Evolutionary conservation across 2,113 vertebrate species (phyloP), one percentile per base, ranked within the genome.

Genomic region (Entomyzon cyanotis): DNA sequence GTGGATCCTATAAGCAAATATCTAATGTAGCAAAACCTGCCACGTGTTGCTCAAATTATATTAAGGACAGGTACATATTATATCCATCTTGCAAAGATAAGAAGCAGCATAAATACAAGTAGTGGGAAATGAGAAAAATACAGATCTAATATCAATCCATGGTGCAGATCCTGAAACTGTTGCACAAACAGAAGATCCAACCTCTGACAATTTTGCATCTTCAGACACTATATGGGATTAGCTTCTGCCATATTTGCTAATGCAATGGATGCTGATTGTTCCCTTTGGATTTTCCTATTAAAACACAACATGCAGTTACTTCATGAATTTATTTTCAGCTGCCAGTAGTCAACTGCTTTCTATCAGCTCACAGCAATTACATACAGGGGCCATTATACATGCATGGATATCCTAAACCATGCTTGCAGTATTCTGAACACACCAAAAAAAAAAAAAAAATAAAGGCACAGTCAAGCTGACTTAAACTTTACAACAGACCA

Each of bases 61-160:
- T 63, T 91, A 87, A 46, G 15, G 47, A 44, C 75, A 83, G 65
- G 62, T 73, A 65, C 12, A 15, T 35, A 27, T 39, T 35, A 67
- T 58, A 92, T 64, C 27, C 56, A 58, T 49, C 64, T 84, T 49
- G 22, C 58, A 60, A 42, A 58, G 27, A 84, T 37, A 90, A 91
- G 78, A 55, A 71, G 85, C 63, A 56, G 2, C 50, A 91, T 64
- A 93, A 95, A 94, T 79, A 93, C 44, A 68, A 5, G 1, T 28
- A 74, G 74, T 33, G 56, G 75, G 56, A 64, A 91, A 78, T 49
- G 31, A 44, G 69, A 93, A 96, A 96, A 97, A 89, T 44, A 79
- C 64, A 94, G 41, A 82, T 86, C 75, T 96, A 77, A 42, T 87
- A 65, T 41, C n/a, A 41, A 70, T 64, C 75, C 25, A 2, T 24